Conservation (phyloP, 2,888 invertebrate species). For the Ochlodes sylvanus region DNA sequence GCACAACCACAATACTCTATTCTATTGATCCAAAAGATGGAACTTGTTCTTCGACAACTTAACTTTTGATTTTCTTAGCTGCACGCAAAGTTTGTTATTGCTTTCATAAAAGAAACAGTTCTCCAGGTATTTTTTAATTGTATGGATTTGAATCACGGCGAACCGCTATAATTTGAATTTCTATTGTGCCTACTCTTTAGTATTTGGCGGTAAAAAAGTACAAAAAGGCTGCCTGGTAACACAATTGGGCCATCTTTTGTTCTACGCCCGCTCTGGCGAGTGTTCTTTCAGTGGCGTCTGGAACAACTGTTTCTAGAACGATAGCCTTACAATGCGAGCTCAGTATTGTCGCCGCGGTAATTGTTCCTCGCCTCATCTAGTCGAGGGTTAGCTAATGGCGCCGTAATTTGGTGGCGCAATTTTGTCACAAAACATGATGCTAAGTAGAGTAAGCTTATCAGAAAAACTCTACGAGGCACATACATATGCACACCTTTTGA, state of each 20-base stretch:
- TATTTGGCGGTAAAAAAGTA: slow-evolving; percentile 58
- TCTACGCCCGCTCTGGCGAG: slow-evolving; percentile 54
- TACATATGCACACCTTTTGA: neutral
- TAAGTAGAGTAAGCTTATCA: slow-evolving; percentile 26
- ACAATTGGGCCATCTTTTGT: slow-evolving; percentile 70
- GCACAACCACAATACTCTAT: neutral
- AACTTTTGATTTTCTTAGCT: slow-evolving; percentile 4
- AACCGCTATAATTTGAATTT: slow-evolving; percentile 49
- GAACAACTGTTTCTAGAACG: slow-evolving; percentile 70
- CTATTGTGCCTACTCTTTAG: slow-evolving; percentile 58
- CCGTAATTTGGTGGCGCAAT: slow-evolving; percentile 56
- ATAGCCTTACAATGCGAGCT: slow-evolving; percentile 63
- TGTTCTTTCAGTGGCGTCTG: slow-evolving; percentile 61
- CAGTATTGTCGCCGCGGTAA: slow-evolving; percentile 68
- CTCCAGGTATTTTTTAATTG: slow-evolving; percentile 31
- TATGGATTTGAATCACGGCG: slow-evolving; percentile 26
- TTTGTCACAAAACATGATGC: slow-evolving; percentile 22
- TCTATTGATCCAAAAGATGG: neutral
- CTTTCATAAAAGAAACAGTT: slow-evolving; percentile 12
- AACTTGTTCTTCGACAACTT: slow-evolving; percentile 31
- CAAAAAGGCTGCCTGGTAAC: slow-evolving; percentile 61
- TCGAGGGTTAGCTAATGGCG: slow-evolving; percentile 63
- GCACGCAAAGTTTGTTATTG: slow-evolving; percentile 5
- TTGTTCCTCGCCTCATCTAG: slow-evolving; percentile 68
- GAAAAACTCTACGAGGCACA: no score